Base-by-base conservation (phyloP, 2,888 invertebrate species). In the Eupithecia inturbata region DNA sequence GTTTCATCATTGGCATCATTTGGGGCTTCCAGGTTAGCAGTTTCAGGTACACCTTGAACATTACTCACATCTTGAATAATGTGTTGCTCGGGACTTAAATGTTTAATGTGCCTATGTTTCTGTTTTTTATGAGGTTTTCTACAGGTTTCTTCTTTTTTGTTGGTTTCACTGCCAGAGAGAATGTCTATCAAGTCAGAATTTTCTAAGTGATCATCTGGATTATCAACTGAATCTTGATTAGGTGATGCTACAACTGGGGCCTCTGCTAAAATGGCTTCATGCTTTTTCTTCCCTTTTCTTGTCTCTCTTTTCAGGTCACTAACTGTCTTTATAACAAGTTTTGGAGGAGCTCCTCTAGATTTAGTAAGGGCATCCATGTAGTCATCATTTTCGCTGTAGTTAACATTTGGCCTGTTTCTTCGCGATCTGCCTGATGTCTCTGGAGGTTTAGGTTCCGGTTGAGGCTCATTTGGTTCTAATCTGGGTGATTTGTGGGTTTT, bases 331-430 rank as follows among this genome's bases (percentile, higher is more conserved):
- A 87, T 91, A 73, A 78, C 83, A 80, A 87, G 86, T 87, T 90
- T 92, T 78, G 74, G 84, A 78, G 88, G 79, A 85, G 90, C 85
- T 85, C 88, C 80, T 74, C 68, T 74, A 26, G 67, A 75, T 72
- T 72, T 80, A 87, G 95, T 88, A 85, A 95, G 74, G 76, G 88
- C 88, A 88, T 95, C 88, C 86, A 95, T 82, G 89, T 94, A 89
- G 90, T 95, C 88, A 92, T 95, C 92, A 91, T 95, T 92, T 93
- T 95, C 91, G 94, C 95, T 90, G 92, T 96, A 95, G 82, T 95
- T 95, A 72, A 95, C 89, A 82, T 94, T 95, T 73, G 92, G 91
- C 77, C 95, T 90, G 82, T 94, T 93, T 78, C 95, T 89, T 81
- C 95, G 88, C 28, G 95, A 89, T 81, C 95, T 88, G 14, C 95